Evolutionary conservation across 2,888 invertebrate species (phyloP), one percentile per base, ranked within the genome.

Genomic region (Oxytorus armatus): DNA sequence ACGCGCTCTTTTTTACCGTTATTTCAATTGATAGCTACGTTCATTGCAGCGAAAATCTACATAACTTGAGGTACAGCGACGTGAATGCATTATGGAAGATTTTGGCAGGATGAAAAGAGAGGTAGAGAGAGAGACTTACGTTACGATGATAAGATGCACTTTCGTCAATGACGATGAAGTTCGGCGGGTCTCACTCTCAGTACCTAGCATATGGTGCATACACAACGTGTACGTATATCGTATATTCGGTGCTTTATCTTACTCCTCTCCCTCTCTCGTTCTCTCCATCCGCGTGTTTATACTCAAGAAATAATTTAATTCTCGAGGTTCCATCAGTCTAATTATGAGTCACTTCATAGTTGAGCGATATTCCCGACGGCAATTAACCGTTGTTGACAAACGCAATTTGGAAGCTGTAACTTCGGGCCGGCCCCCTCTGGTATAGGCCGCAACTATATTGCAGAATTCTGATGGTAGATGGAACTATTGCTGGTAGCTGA

Each of bases 321-420:
- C 82, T 63, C 77, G 18, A 72, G 81, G 84, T 85, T 88, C 85
- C 88, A 89, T 89, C 86, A 84, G 79, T 74, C 84, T 89, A 90
- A 90, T 90, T 90, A 89, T 86, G 85, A 89, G 87, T 86, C 87
- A 85, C 89, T 90, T 90, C 86, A 86, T 88, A 88, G 88, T 85
- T 85, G 85, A 86, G 86, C 88, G 89, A 90, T 90, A 90, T 89
- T 89, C 89, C 87, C 87, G 81, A 79, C 83, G 88, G 89, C 91
- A 91, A 91, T 91, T 91, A 91, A 89, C 85, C 85, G 83, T 87
- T 90, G 90, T 91, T 91, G 90, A 90, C 89, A 90, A 91, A 91
- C 89, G 87, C 89, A 91, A 91, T 91, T 91, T 90, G 84, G 85
- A 76, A 85, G 85, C 88, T 89, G 88, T 87, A 89, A 90, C 90